phyloP scores from a whole-genome alignment of 2,113 vertebrate genomes.

The Apus apus region DNA sequence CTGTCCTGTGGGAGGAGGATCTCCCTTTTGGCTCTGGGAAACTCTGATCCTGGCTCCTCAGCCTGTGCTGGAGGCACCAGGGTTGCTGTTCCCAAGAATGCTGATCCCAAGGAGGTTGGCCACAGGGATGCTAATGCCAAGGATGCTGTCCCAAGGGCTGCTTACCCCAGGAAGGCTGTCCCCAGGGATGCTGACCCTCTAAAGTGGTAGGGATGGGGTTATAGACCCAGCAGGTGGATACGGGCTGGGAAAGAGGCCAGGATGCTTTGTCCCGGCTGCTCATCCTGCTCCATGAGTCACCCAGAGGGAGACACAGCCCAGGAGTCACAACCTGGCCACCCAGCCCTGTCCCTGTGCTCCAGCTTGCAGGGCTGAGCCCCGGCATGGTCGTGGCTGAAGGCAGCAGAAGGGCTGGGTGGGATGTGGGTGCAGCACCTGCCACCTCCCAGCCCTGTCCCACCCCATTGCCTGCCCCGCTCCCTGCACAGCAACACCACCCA shows the following conservation, averaged over 20 bases:
- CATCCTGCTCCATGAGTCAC: neutral
- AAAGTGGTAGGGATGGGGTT: neutral
- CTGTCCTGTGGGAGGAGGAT: neutral
- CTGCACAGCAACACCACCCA: neutral
- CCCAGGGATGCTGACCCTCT: neutral
- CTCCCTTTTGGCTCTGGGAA: neutral
- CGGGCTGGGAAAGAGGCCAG: neutral
- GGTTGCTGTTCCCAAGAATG: neutral
- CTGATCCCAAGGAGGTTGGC: neutral
- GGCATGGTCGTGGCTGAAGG: neutral
- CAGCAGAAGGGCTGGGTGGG: neutral
- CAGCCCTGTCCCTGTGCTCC: neutral
- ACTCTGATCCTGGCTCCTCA: neutral
- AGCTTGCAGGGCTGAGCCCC: neutral
- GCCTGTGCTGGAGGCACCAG: neutral
- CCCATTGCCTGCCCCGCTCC: neutral
- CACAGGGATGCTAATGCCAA: neutral
- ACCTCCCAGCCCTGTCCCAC: neutral
- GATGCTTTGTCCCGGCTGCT: neutral
- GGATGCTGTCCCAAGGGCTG: neutral
- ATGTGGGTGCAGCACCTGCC: fast-evolving
- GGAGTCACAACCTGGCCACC: neutral
- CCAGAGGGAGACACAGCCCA: neutral
- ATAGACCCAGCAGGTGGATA: neutral
- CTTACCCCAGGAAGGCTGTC: neutral